phyloP scores from a whole-genome alignment of 2,113 vertebrate genomes.

The Coracopsis vasa region DNA sequence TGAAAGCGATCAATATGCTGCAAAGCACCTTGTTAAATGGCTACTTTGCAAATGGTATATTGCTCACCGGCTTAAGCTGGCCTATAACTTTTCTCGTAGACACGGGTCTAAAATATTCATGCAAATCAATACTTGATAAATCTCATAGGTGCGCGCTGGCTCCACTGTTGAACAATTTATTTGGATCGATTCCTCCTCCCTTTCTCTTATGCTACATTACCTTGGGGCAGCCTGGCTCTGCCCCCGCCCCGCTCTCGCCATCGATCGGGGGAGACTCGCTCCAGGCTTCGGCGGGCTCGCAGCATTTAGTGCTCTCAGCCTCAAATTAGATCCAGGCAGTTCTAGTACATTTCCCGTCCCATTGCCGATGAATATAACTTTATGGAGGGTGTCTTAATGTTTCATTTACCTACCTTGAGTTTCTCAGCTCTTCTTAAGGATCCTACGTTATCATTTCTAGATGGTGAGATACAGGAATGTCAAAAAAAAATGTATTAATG shows the following conservation, averaged over 20 bases:
- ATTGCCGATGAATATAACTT: neutral
- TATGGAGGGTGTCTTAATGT: neutral
- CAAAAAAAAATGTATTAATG: neutral
- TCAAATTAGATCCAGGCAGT: neutral
- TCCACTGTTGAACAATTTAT: constrained; percentile 24
- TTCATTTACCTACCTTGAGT: neutral
- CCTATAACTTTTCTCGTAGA: constrained; percentile 16
- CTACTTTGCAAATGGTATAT: constrained; percentile 10
- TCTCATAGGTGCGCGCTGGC: constrained; percentile 54
- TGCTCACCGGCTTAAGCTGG: constrained; percentile 19
- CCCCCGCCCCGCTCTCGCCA: neutral
- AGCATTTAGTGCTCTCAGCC: neutral
- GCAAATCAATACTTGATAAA: constrained; percentile 62
- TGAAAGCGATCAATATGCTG: neutral
- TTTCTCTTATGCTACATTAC: neutral
- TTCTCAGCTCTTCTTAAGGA: neutral
- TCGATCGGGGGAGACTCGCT: neutral
- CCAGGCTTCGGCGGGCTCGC: neutral
- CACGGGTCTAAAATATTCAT: constrained; percentile 53
- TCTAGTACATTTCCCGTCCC: neutral
- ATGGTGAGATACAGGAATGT: neutral
- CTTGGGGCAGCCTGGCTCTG: neutral
- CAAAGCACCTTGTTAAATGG: constrained; percentile 47
- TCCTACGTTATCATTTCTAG: neutral
- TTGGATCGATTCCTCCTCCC: neutral